Conservation (phyloP, 2,797 vertebrate species). For the Hozukius guyotensis region DNA sequence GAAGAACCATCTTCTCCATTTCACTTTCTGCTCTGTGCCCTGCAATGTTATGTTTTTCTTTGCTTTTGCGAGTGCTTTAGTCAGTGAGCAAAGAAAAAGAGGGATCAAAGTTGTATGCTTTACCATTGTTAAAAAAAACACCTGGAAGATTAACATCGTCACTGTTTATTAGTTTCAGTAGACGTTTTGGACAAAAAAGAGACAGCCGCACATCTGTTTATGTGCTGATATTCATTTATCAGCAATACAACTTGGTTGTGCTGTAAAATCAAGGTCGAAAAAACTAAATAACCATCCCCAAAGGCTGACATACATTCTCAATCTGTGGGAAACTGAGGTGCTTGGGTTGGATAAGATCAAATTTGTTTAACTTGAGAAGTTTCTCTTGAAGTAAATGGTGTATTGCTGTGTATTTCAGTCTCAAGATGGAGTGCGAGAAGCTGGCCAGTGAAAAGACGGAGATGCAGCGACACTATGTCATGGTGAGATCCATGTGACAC, state of each 20-base stretch:
- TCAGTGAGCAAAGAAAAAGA: neutral
- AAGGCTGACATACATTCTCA: neutral
- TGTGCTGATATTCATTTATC: neutral
- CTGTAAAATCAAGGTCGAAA: neutral
- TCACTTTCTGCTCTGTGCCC: neutral
- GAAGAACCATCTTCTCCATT: constrained; percentile 12
- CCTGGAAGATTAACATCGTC: neutral
- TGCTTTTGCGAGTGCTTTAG: constrained; percentile 11
- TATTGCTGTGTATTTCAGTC: constrained; percentile 80
- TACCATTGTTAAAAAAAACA: constrained; percentile 6
- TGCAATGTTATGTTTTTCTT: neutral
- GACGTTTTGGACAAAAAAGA: neutral
- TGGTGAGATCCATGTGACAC: constrained; percentile 83
- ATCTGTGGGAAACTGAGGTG: neutral
- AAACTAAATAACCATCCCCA: neutral
- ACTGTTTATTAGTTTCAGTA: neutral
- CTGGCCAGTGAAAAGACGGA: constrained; percentile 97
- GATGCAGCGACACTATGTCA: constrained; percentile 98
- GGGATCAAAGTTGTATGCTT: neutral
- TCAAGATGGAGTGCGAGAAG: constrained; percentile 98
- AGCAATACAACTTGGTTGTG: neutral
- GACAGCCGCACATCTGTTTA: neutral
- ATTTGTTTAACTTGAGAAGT: neutral
- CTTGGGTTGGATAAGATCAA: neutral
- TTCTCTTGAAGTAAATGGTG: neutral